Evolutionary conservation across 2,888 invertebrate genomes (phyloP).

Genomic region (Leucoma salicis): DNA sequence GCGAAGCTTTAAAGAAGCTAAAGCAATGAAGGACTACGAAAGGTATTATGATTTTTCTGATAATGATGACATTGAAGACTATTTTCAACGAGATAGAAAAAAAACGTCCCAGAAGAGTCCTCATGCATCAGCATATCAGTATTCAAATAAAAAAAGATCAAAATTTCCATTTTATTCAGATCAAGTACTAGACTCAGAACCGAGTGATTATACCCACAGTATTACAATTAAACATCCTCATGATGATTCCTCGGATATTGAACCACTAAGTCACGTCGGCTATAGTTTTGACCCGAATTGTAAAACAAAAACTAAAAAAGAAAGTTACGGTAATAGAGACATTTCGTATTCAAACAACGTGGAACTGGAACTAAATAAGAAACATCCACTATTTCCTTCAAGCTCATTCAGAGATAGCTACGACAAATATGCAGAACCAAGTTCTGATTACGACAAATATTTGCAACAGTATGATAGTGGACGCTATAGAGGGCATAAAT

Average conservation of each 20-base stretch:
- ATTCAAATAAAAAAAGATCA: conserved; percentile 50
- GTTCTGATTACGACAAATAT: conserved; percentile 59
- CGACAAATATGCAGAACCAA: conserved; percentile 60
- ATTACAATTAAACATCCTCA: conserved; percentile 66
- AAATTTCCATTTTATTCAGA: conserved; percentile 43
- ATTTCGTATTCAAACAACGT: conserved; percentile 49
- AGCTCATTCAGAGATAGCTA: conserved; percentile 52
- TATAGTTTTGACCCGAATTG: conserved; percentile 65
- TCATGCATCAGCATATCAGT: conserved; percentile 47
- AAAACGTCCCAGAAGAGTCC: conserved; percentile 51
- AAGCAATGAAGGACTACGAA: conserved; percentile 62
- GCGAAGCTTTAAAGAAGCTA: conserved; percentile 48
- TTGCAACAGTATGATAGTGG: conserved; percentile 46
- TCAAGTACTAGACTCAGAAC: conserved; percentile 48
- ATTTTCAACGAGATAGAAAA: conserved; percentile 53
- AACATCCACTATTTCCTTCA: conserved; percentile 48
- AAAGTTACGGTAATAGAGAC: conserved; percentile 41
- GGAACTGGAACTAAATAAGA: conserved; percentile 54
- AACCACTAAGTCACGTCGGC: conserved; percentile 62
- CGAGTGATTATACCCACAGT: conserved; percentile 68
- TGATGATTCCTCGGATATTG: conserved; percentile 51
- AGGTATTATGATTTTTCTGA: conserved; percentile 63
- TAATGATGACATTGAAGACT: conserved; percentile 44
- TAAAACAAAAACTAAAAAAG: conserved; percentile 65
- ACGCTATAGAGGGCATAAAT: conserved; percentile 48